Evolutionary conservation across 2,888 invertebrate species (phyloP).

Genomic region (Caradrina kadenii): DNA sequence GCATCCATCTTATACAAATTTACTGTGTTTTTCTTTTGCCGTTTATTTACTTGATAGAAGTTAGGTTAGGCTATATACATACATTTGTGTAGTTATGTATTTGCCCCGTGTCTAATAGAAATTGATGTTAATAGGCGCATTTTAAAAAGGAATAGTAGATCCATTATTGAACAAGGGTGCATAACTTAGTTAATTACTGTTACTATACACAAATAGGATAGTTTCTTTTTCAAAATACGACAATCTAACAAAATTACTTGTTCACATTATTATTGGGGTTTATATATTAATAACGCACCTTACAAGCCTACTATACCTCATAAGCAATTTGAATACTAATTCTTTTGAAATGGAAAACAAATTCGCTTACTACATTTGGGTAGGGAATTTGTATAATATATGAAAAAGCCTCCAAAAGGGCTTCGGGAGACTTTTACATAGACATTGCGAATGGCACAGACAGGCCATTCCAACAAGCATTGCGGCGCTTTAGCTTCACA

Average conservation of each 20-base stretch:
- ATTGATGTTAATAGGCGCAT: constrained; percentile 28
- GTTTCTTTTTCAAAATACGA: not conserved
- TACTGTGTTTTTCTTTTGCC: not conserved
- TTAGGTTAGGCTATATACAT: constrained; percentile 21
- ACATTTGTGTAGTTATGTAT: constrained; percentile 11
- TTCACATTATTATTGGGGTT: not conserved
- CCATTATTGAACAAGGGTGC: not conserved
- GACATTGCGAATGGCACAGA: not conserved
- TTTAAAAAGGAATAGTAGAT: constrained; percentile 12
- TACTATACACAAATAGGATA: not conserved
- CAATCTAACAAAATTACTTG: not conserved
- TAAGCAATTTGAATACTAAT: constrained; percentile 8
- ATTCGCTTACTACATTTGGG: constrained; percentile 11
- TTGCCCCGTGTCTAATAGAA: constrained; percentile 4
- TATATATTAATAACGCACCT: constrained; percentile 4
- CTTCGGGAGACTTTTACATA: constrained; percentile 7
- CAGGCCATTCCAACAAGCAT: constrained; percentile 44
- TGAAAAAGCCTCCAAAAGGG: constrained; percentile 7
- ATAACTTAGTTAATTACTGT: not conserved
- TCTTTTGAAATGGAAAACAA: constrained; percentile 6
- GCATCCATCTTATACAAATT: not conserved
- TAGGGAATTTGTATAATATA: not conserved
- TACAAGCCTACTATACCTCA: not conserved
- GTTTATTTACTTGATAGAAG: not conserved
- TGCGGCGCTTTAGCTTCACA: constrained; percentile 10